Evolutionary conservation across 2,888 invertebrate genomes (phyloP).

Genomic region (Frankliniella intonsa): DNA sequence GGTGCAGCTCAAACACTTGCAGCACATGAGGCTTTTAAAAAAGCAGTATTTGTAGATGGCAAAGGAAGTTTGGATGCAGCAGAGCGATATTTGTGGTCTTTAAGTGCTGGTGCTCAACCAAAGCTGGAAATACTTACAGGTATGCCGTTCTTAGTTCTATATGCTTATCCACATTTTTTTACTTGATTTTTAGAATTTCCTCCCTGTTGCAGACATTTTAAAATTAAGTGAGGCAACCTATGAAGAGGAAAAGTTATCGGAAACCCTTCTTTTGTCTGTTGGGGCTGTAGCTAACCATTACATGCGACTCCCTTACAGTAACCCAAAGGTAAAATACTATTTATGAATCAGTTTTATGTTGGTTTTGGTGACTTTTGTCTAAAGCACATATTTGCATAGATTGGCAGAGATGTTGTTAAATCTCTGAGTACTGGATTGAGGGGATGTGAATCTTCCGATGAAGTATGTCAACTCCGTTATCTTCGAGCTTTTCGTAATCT

Average conservation of each 20-base stretch:
- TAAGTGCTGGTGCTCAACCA: conserved; percentile 65
- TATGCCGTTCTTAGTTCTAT: conserved; percentile 43
- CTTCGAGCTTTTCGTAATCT: conserved; percentile 68
- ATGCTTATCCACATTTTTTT: background rate
- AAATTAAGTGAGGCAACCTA: conserved; percentile 41
- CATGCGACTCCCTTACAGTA: background rate
- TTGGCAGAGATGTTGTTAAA: conserved; percentile 46
- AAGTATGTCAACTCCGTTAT: conserved; percentile 56
- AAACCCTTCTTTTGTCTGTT: conserved; percentile 62
- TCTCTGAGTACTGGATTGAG: conserved; percentile 46
- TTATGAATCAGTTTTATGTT: background rate
- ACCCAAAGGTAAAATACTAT: background rate
- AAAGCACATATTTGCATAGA: conserved; percentile 39
- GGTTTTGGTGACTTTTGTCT: background rate
- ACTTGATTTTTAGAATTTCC: background rate
- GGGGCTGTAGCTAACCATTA: conserved; percentile 55
- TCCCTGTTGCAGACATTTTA: conserved; percentile 48
- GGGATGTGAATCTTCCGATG: conserved; percentile 49
- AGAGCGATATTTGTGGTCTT: conserved; percentile 70
- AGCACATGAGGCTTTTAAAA: conserved; percentile 64
- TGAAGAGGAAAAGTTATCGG: conserved; percentile 57
- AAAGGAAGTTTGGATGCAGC: conserved; percentile 53
- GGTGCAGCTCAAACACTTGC: conserved; percentile 65
- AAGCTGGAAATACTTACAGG: conserved; percentile 46
- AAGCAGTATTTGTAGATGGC: conserved; percentile 56